Evolutionary conservation across 2,797 vertebrate genomes (phyloP), one percentile per base, ranked within the genome.

Genomic region (Buphagus erythrorhynchus): DNA sequence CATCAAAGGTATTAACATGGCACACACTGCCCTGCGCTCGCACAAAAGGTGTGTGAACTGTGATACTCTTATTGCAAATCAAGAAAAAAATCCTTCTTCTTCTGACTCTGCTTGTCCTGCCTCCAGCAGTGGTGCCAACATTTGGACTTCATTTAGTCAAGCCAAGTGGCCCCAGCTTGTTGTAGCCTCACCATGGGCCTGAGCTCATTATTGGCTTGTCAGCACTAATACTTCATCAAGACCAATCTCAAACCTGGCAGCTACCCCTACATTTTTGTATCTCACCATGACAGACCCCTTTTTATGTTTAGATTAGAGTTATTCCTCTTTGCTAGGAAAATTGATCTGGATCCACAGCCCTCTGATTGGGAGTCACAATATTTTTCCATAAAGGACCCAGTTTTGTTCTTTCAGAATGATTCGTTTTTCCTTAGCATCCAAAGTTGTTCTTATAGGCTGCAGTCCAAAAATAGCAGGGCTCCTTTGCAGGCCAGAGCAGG

Each of bases 1-100:
- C 72, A 84, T 95, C 94, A 95, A 94, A 96, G 49, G 79, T 85
- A 93, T 85, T 96, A 94, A 90, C 51, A 57, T 72, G 72, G 71
- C 79, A 79, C 59, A 86, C n/a, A 5, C 48, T 77, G 77, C 63
- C 52, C 61, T 2, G 4, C 19, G 21, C 65, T 46, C 0, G 0
- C 36, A 75, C 58, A 36, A 19, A 58, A 73, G 40, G 61, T 15
- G 0, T 79, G 24, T 71, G 71, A 88, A 49, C 77, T 82, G 26
- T 25, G 59, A 65, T 55, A 68, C 40, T 33, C 35, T 33, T 5
- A 63, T 52, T 91, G 61, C 65, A 95, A 74, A 82, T 42, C 63
- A 59, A 75, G 69, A 49, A 76, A 19, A 51, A 87, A 90, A 80
- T 55, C 22, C 51, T 72, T 18, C 13, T 95, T 43, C 52, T 48